Evolutionary conservation across 2,888 invertebrate genomes (phyloP).

Genomic region (Deroplatys truncata): DNA sequence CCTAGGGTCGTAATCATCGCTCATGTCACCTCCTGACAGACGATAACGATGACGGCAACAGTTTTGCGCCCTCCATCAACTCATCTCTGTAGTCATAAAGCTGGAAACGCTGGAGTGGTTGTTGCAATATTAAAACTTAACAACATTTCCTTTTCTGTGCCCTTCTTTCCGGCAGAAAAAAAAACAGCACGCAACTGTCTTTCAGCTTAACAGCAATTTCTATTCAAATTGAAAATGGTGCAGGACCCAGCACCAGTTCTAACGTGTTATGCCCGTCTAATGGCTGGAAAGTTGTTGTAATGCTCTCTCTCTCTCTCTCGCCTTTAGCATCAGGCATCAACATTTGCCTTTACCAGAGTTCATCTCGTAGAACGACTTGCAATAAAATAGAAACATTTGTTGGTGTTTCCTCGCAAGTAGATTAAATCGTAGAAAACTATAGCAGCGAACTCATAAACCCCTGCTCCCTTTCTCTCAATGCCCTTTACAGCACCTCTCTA

Average conservation of each 20-base stretch:
- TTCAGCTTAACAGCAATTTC: background rate
- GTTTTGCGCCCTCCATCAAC: background rate
- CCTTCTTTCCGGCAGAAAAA: background rate
- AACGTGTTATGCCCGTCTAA: background rate
- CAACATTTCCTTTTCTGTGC: background rate
- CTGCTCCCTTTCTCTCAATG: background rate
- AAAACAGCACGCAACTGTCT: background rate
- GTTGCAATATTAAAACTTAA: background rate
- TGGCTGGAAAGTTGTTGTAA: background rate
- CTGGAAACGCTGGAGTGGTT: background rate
- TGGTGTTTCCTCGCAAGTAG: background rate
- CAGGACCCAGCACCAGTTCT: background rate
- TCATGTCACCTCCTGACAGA: background rate
- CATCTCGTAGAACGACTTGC: background rate
- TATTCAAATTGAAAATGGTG: slow-evolving; percentile 3
- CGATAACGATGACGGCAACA: background rate
- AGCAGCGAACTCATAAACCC: background rate
- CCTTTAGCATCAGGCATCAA: background rate
- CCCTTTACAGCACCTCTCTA: background rate
- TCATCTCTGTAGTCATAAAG: background rate
- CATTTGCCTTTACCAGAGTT: background rate
- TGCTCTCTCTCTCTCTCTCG: background rate
- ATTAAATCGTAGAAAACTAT: background rate
- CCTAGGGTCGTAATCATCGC: background rate
- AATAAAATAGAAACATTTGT: background rate